phyloP scores from a whole-genome alignment of 2,888 invertebrate species.

The Drosophila setosimentum region DNA sequence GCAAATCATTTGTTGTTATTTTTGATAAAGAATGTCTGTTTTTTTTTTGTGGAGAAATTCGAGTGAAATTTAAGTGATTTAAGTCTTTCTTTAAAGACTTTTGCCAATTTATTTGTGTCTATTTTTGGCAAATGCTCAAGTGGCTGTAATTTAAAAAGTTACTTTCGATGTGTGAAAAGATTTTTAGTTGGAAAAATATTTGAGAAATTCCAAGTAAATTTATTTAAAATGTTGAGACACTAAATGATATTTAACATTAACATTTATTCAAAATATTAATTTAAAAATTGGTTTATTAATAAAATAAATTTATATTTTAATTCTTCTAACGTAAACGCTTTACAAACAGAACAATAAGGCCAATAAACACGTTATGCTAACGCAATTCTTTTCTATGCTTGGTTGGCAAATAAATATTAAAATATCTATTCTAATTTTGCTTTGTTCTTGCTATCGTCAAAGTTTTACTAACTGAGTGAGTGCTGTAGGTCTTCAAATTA shows the following conservation, averaged over 20 bases:
- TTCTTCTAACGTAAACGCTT: background rate
- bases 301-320: too few relatives aligned
- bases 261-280: too few relatives aligned
- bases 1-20: slow-evolving; percentile 29
- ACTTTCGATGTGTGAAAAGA: slow-evolving; percentile 19
- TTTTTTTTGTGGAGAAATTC: slow-evolving; percentile 23
- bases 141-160: slow-evolving; percentile 9
- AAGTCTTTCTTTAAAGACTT: slow-evolving; percentile 20
- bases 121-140: slow-evolving; percentile 1
- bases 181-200: background rate
- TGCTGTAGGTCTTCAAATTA: background rate
- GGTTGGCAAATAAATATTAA: background rate
- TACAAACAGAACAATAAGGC: background rate
- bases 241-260: too few relatives aligned
- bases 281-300: too few relatives aligned
- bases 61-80: slow-evolving; percentile 43
- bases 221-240: background rate
- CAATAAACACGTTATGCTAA: background rate
- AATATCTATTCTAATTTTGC: background rate
- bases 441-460: background rate
- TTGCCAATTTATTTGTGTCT: slow-evolving; percentile 21
- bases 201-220: background rate
- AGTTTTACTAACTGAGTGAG: background rate
- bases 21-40: slow-evolving; percentile 28
- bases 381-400: background rate